Percentiles rank a stretch among this genome's conserved stretches.
Conservation (phyloP, 2,888 invertebrate species). For the Piscicola geometra region DNA sequence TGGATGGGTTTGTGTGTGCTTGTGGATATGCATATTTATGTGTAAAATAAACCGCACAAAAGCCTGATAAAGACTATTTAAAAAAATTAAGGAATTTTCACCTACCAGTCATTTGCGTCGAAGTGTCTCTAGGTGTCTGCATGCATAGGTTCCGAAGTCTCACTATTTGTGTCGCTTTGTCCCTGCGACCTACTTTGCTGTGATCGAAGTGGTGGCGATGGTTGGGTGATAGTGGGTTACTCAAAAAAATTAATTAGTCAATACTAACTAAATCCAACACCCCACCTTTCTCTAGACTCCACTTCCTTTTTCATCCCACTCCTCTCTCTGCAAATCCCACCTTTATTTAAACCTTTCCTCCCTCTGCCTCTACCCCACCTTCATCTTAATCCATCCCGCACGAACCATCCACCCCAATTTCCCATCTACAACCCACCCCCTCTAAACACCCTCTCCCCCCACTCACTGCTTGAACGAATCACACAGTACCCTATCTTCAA, state of each 20-base stretch:
- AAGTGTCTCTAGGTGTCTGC: constrained; percentile 54
- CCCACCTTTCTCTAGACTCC: no score
- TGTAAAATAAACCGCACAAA: no score
- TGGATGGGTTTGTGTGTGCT: no score
- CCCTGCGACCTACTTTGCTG: neutral
- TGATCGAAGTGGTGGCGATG: neutral
- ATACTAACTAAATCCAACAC: constrained; percentile 53
- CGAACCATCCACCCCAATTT: neutral
- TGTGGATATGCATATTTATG: no score
- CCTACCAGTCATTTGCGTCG: constrained; percentile 55
- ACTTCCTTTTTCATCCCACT: no score
- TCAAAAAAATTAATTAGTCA: no score
- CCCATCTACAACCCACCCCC: neutral
- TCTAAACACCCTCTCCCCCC: neutral
- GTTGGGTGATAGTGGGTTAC: no score
- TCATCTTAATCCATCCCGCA: no score
- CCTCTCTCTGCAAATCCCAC: no score
- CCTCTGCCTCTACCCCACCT: constrained; percentile 26
- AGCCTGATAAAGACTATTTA: no score
- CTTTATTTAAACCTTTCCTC: no score
- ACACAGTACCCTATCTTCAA: constrained; percentile 49
- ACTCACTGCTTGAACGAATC: neutral
- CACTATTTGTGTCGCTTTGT: constrained; percentile 52
- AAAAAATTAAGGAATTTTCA: no score
- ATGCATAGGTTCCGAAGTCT: constrained; percentile 50